Evolutionary conservation across 2,797 vertebrate genomes (phyloP).

Genomic region (Coregonus ussuriensis): DNA sequence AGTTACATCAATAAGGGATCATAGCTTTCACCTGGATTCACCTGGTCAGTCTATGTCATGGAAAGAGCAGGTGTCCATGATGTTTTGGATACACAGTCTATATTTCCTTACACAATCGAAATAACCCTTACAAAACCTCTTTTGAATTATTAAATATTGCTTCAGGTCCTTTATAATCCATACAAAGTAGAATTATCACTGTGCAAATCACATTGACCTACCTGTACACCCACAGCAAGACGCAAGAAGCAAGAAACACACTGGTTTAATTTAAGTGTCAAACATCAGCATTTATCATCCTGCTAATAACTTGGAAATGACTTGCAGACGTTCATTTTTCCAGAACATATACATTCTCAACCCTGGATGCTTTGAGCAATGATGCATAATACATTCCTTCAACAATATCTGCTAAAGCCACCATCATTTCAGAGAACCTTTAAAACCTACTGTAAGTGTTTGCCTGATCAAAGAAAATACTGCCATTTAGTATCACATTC

Average conservation of each 20-base stretch:
- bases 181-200: background rate
- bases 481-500: background rate
- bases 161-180: slow-evolving; percentile 6
- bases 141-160: slow-evolving; percentile 1
- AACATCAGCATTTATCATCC: background rate
- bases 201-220: slow-evolving; percentile 5
- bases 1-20: too few species aligned
- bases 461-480: background rate
- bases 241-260: background rate
- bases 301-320: background rate
- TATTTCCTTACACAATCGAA: too few species aligned
- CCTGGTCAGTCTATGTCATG: too few species aligned
- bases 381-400: background rate
- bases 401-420: background rate
- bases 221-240: slow-evolving; percentile 4
- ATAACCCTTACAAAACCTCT: background rate
- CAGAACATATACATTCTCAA: background rate
- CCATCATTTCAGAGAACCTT: background rate
- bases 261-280: background rate
- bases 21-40: too few species aligned
- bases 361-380: background rate
- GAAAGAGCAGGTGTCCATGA: too few species aligned
- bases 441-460: background rate
- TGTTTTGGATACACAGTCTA: background rate
- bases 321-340: background rate